Conservation (phyloP, 2,113 vertebrate genomes). For the Heptranchias perlo region DNA sequence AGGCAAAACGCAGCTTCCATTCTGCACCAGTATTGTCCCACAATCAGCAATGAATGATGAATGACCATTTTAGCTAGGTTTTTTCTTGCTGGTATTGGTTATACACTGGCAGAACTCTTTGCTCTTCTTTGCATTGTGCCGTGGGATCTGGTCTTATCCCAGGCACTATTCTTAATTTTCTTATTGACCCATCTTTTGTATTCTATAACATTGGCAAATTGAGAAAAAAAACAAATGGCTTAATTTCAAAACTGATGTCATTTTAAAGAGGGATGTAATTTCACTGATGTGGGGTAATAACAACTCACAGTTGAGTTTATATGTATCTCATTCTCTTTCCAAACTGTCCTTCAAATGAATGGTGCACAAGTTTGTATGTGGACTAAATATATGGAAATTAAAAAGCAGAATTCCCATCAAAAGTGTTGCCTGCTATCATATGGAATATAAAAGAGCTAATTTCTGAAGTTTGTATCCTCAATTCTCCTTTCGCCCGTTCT, state of each 20-base stretch:
- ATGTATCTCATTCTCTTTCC: not conserved
- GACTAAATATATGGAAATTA: not conserved
- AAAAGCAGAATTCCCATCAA: too few relatives aligned
- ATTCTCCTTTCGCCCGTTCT: not conserved
- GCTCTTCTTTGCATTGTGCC: not conserved
- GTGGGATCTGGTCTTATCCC: not conserved
- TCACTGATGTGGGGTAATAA: not conserved
- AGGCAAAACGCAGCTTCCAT: not conserved
- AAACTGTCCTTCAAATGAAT: not conserved
- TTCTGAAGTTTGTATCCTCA: not conserved
- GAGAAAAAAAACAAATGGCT: not conserved
- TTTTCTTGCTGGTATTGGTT: not conserved
- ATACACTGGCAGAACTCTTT: not conserved
- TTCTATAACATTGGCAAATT: not conserved
- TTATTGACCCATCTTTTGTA: not conserved
- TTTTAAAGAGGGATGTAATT: not conserved
- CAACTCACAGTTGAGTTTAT: not conserved
- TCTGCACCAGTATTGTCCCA: not conserved
- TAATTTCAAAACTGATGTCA: not conserved
- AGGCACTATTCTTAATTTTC: not conserved
- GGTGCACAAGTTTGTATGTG: not conserved
- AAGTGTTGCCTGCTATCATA: not conserved
- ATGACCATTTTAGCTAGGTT: not conserved
- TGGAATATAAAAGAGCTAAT: not conserved
- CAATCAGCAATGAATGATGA: not conserved